Base-by-base conservation (phyloP, 2,888 invertebrate species). In the Argynnis bischoffii region DNA sequence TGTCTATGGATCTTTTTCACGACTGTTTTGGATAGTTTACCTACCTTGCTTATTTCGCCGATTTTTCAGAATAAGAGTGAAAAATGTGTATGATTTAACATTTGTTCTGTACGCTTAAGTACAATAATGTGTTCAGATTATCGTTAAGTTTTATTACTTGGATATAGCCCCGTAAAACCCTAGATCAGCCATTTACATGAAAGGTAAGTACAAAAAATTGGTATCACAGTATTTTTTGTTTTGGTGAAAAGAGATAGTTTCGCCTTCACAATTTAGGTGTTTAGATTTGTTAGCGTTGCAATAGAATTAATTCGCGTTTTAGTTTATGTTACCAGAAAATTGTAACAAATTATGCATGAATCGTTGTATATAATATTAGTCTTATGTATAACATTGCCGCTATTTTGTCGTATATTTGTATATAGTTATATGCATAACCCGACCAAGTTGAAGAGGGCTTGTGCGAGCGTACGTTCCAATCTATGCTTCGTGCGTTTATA, bases 1-100 rank as follows among this genome's bases (percentile, higher is more conserved):
- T 81, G 81, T 92, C 90, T 90, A 89, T 92, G 91, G 85, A 85
- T 80, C 86, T 88, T 92, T 92, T 92, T 92, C 92, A 92, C 89
- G 92, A 92, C 92, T 92, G 92, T 92, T 92, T 92, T 92, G 92
- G 86, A 89, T 91, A 90, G 90, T 90, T 90, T 89, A 88, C 85
- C 85, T 90, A 88, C 86, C 89, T 89, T 85, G 87, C 86, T 70
- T 88, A 88, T 80, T 90, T 89, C 86, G 90, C 92, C 91, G 91
- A 92, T 84, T 92, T 89, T 88, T 88, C 86, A 84, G 83, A 84
- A 77, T 82, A 78, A 74, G 78, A 82, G 81, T 83, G 82, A 78
- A 88, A 84, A 79, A 90, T 90, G 88, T 83, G 81, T 83, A 79
- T 82, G 77, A 80, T 84, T 88, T 82, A 79, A 75, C 76, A 76